Percentiles rank a stretch among this genome's conserved stretches.
Evolutionary conservation across 2,888 invertebrate species (phyloP).

Genomic region (Hemistola chrysoprasaria): DNA sequence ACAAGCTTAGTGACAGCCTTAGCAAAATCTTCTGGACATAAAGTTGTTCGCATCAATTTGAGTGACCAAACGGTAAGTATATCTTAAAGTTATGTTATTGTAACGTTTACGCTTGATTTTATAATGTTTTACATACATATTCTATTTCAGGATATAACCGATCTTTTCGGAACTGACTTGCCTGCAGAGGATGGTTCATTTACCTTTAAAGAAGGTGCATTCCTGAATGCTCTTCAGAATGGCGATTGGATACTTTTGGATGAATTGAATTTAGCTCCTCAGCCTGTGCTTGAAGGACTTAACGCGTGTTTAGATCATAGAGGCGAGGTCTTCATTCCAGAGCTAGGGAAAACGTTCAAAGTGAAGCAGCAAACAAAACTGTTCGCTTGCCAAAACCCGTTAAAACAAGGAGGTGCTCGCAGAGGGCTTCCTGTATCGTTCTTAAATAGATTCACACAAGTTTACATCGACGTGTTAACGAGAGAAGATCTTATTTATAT

Average conservation of each 20-base stretch:
- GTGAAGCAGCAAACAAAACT: conserved; percentile 90
- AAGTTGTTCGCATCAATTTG: conserved; percentile 95
- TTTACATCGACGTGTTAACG: conserved; percentile 85
- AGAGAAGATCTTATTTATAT: conserved; percentile 86
- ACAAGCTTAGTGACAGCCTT: conserved; percentile 96
- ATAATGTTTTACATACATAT: background rate
- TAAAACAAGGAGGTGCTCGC: conserved; percentile 96
- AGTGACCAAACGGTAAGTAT: conserved; percentile 97
- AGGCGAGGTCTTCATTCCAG: conserved; percentile 97
- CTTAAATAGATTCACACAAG: conserved; percentile 97
- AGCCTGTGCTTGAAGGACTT: conserved; percentile 98
- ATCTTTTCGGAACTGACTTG: conserved; percentile 98
- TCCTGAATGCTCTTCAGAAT: conserved; percentile 94
- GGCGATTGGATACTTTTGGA: conserved; percentile 98
- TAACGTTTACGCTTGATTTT: no score
- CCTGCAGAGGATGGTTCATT: conserved; percentile 97
- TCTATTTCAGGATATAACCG: conserved; percentile 91
- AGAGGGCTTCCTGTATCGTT: conserved; percentile 98
- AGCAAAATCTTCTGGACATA: conserved; percentile 91
- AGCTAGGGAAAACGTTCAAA: conserved; percentile 92
- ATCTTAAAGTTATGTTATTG: background rate
- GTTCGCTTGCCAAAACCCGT: conserved; percentile 99
- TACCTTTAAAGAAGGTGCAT: conserved; percentile 97
- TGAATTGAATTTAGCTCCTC: conserved; percentile 98
- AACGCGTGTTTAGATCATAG: conserved; percentile 99